Percentiles rank a stretch among this genome's conserved stretches.
Conservation (phyloP, 2,113 vertebrate species). For the Bucco capensis region DNA sequence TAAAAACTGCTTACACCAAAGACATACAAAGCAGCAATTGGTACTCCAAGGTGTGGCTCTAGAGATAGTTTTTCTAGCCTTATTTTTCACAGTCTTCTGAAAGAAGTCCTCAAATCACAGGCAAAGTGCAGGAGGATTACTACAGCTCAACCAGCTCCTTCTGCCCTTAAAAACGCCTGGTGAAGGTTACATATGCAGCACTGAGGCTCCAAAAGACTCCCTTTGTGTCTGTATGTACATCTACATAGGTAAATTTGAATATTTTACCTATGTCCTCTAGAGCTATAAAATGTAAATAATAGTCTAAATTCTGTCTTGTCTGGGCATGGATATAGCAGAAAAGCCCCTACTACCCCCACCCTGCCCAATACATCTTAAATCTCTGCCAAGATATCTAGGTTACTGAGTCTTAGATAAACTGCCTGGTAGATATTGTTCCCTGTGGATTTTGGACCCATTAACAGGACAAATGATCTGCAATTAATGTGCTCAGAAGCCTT, state of each 20-base stretch:
- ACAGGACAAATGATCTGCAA: constrained; percentile 46
- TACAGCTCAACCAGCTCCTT: background rate
- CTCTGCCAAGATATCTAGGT: background rate
- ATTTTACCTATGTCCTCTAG: background rate
- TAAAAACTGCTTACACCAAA: background rate
- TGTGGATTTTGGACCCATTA: constrained; percentile 26
- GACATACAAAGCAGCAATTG: background rate
- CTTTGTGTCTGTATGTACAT: background rate
- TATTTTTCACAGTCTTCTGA: background rate
- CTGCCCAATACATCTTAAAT: background rate
- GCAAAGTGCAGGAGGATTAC: background rate
- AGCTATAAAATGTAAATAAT: background rate
- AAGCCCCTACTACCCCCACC: background rate
- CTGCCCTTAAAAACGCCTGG: background rate
- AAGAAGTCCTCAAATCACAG: background rate
- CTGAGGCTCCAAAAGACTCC: background rate
- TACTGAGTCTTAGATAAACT: constrained; percentile 39
- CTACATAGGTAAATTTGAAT: background rate
- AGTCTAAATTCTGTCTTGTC: background rate
- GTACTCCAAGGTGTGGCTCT: background rate
- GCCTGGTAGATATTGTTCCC: constrained; percentile 13
- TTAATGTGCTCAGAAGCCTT: background rate
- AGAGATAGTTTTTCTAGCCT: background rate
- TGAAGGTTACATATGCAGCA: background rate
- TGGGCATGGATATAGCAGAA: background rate